Base-by-base conservation (phyloP, 2,113 vertebrate species). In the Columba livia region DNA sequence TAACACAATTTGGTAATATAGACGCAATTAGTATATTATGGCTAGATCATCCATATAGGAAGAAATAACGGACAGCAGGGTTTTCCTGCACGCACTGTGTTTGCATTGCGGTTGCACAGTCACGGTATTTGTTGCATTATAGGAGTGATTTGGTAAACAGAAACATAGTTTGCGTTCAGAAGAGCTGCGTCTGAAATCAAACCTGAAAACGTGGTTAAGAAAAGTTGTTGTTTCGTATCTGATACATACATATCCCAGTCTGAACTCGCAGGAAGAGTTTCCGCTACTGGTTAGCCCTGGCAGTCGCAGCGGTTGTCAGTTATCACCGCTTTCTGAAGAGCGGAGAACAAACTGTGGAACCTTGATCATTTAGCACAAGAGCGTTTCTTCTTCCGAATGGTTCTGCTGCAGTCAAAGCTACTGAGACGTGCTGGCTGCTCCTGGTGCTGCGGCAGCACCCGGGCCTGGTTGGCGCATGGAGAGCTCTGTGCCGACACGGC, bases 381-480 rank as follows among this genome's bases (percentile, higher is more conserved):
- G 36, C 9, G 6, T 40, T 73, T 28, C 31, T 48, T 42, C 26
- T 74, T 56, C 67, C 34, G 11, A 15, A 9, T 14, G 32, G 8
- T 56, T 38, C 44, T 60, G 38, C 20, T 61, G 72, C 1, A 4
- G 26, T 12, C 14, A 57, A 12, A 40, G 65, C 11, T n/a, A 28
- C 67, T 0, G 7, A 8, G 34, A 11, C n/a, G 10, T 9, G 47
- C 3, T 18, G 67, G 34, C 36, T 48, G 72, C 21, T 1, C 6
- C 15, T 25, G 60, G 8, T 71, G 47, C 11, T 0, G 2, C 15
- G 29, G n/a, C 24, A 10, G n/a, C 12, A 29, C 31, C 44, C 15
- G 38, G 29, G 21, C n/a, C 69, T 0, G 1, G 6, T 12, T 0
- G 8, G 32, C 31, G 18, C 42, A 2, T 0, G 4, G 9, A 6